phyloP scores from a whole-genome alignment of 2,113 vertebrate genomes.

The Lucifuga dentata region DNA sequence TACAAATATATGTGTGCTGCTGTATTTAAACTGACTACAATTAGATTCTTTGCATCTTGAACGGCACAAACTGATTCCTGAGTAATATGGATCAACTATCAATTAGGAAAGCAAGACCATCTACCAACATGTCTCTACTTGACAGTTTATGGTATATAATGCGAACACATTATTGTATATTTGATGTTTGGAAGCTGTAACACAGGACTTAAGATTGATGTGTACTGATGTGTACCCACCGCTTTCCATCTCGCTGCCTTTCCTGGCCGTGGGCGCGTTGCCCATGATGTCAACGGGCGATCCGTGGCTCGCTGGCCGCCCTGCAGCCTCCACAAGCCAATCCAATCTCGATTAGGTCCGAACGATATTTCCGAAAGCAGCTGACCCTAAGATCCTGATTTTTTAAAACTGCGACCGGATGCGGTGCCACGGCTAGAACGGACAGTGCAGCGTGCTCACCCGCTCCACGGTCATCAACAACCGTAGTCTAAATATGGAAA shows the following conservation, averaged over 20 bases:
- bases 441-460: constrained; percentile 23
- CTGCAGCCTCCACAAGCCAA: constrained; percentile 63
- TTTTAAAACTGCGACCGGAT: constrained; percentile 52
- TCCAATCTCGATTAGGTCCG: constrained; percentile 46
- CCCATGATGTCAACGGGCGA: constrained; percentile 86
- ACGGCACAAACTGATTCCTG: constrained; percentile 13
- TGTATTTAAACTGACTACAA: background rate
- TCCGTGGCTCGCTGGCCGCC: constrained; percentile 67
- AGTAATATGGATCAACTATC: constrained; percentile 33
- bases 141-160: constrained; percentile 17
- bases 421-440: constrained; percentile 48
- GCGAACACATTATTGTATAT: constrained; percentile 22
- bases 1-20: background rate
- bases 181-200: constrained; percentile 9
- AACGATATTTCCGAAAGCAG: constrained; percentile 44
- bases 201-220: constrained; percentile 30
- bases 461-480: constrained; percentile 29
- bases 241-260: constrained; percentile 92
- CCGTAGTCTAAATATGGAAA: constrained; percentile 15
- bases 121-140: constrained; percentile 34
- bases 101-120: background rate
- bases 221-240: constrained; percentile 79
- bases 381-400: constrained; percentile 25
- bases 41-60: background rate
- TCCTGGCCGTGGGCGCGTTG: constrained; percentile 93